phyloP scores from a whole-genome alignment of 2,888 invertebrate species.

The Cataglyphis cursor region DNA sequence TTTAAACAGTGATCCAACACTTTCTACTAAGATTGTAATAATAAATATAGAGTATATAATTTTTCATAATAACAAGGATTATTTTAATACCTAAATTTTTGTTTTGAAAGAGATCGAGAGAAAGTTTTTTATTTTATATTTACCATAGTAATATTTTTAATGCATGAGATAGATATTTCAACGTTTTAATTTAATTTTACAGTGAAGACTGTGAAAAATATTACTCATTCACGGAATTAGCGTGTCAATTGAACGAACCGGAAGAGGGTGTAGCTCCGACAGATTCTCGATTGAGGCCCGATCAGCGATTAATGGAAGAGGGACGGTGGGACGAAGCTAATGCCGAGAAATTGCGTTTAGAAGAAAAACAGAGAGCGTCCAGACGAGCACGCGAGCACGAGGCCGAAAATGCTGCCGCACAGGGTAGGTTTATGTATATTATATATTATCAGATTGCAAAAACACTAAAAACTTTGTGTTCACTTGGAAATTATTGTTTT shows the following conservation, averaged over 20 bases:
- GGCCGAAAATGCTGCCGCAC: constrained; percentile 91
- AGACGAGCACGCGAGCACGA: constrained; percentile 93
- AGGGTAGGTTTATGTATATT: constrained; percentile 84
- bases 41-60: not conserved
- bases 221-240: constrained; percentile 98
- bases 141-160: not conserved
- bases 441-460: not conserved
- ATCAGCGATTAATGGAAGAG: constrained; percentile 99
- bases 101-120: not conserved
- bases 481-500: constrained; percentile 5
- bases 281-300: constrained; percentile 96
- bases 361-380: constrained; percentile 97
- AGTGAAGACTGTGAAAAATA: constrained; percentile 91
- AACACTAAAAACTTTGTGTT: not conserved
- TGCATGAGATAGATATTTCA: constrained; percentile 17
- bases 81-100: not conserved
- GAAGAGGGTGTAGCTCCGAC: constrained; percentile 98
- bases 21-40: not conserved
- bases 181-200: constrained; percentile 41
- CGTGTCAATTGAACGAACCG: constrained; percentile 98
- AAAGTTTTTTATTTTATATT: constrained; percentile 1
- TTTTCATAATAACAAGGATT: not conserved
- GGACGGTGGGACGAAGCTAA: constrained; percentile 97
- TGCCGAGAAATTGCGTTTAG: constrained; percentile 93
- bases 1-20: not conserved